These are phyloP conservation scores for Troides aeacus DNA, from an alignment of 2,888 invertebrate genomes.

Conservation along the genomic window DNA sequence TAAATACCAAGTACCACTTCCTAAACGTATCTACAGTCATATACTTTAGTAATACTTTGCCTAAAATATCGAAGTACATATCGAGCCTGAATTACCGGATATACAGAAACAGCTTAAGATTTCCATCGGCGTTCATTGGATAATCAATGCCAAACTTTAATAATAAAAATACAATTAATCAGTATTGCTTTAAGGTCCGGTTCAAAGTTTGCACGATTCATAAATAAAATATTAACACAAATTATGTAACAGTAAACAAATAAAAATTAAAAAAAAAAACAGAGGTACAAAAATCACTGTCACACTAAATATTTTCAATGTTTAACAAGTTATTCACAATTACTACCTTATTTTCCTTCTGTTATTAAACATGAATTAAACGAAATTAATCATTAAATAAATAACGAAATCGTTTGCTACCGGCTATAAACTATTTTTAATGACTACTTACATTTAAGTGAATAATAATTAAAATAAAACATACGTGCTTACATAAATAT, in stretches of 20 bases:
- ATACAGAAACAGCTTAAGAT: conserved; percentile 12
- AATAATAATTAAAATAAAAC: no score
- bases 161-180: conserved; percentile 35
- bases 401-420: background rate
- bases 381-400: no score
- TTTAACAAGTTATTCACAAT: background rate
- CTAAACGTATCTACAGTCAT: conserved; percentile 2
- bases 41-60: background rate
- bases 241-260: conserved; percentile 22
- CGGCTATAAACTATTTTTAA: background rate
- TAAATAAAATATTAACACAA: conserved; percentile 29
- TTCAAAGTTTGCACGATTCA: conserved; percentile 21
- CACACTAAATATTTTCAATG: background rate
- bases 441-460: no score
- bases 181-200: conserved; percentile 33
- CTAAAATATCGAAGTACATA: conserved; percentile 1
- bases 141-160: conserved; percentile 33
- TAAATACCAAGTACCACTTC: conserved; percentile 16
- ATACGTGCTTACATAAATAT: no score
- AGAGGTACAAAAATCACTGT: background rate
- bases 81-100: background rate
- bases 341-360: background rate
- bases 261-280: background rate
- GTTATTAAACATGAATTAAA: background rate
- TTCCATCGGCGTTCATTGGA: conserved; percentile 19